Conservation (phyloP, 2,113 vertebrate genomes). For the Hippocampus guttulatus region DNA sequence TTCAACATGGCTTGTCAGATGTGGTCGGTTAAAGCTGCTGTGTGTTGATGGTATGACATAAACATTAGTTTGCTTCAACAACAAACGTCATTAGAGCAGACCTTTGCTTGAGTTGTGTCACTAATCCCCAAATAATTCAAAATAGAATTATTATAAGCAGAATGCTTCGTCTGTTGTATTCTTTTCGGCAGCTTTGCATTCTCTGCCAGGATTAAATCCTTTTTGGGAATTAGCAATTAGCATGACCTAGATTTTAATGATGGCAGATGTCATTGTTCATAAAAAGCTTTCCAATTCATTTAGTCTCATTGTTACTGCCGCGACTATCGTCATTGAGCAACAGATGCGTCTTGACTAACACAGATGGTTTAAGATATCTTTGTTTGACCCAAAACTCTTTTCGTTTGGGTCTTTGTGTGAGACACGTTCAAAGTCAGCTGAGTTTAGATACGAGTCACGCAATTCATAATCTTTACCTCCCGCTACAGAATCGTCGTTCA, state of each 20-base stretch:
- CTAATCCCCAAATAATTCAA: conserved; percentile 10
- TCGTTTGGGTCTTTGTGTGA: background rate
- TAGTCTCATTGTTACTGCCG: conserved; percentile 16
- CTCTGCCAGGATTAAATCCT: background rate
- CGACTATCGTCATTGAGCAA: conserved; percentile 13
- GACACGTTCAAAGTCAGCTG: background rate
- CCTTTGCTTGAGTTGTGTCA: background rate
- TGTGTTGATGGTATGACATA: background rate
- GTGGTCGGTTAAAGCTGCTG: background rate
- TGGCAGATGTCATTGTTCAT: background rate
- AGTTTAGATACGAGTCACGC: background rate
- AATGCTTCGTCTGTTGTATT: background rate
- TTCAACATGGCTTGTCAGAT: background rate
- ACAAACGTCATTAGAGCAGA: background rate
- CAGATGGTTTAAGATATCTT: conserved; percentile 29
- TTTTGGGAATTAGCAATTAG: conserved; percentile 8
- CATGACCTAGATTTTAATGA: conserved; percentile 13
- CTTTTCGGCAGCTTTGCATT: conserved; percentile 8
- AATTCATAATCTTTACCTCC: background rate
- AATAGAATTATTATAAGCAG: background rate
- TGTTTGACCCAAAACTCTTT: conserved; percentile 7
- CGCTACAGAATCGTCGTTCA: no score
- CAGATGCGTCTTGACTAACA: conserved; percentile 37
- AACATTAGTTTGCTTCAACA: conserved; percentile 7
- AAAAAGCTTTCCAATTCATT: conserved; percentile 2